These are phyloP conservation scores for Hyphantria cunea DNA, from an alignment of 1,140 invertebrate genomes.

Conservation along the genomic window DNA sequence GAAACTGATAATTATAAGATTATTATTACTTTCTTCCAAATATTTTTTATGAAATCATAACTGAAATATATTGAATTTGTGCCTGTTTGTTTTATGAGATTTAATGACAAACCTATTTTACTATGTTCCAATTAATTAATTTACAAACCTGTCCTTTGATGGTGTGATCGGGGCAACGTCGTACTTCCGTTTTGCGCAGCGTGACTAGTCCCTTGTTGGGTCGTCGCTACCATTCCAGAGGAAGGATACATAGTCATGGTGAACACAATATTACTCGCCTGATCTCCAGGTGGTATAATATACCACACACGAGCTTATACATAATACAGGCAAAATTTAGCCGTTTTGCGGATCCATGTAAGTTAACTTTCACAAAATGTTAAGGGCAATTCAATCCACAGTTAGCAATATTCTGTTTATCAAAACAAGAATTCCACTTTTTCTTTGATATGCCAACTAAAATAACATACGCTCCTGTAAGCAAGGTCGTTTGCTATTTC, in stretches of 20 bases:
- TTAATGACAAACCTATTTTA: no score
- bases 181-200: constrained; percentile 71
- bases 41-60: no score
- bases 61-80: no score
- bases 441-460: constrained; percentile 46
- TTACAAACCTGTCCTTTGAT: constrained; percentile 74
- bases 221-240: constrained; percentile 71
- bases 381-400: constrained; percentile 2
- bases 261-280: constrained; percentile 51
- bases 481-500: constrained; percentile 58
- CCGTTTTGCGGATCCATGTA: constrained; percentile 51
- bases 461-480: constrained; percentile 41
- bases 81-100: no score
- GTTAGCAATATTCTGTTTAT: constrained; percentile 32
- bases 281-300: constrained; percentile 69
- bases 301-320: constrained; percentile 69
- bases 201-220: constrained; percentile 66
- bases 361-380: constrained; percentile 11
- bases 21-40: no score
- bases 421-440: constrained; percentile 41
- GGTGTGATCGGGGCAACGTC: constrained; percentile 76
- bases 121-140: no score
- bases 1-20: no score
- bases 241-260: constrained; percentile 71
- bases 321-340: constrained; percentile 66